Conservation (phyloP, 2,797 vertebrate species). For the Chrosomus eos region DNA sequence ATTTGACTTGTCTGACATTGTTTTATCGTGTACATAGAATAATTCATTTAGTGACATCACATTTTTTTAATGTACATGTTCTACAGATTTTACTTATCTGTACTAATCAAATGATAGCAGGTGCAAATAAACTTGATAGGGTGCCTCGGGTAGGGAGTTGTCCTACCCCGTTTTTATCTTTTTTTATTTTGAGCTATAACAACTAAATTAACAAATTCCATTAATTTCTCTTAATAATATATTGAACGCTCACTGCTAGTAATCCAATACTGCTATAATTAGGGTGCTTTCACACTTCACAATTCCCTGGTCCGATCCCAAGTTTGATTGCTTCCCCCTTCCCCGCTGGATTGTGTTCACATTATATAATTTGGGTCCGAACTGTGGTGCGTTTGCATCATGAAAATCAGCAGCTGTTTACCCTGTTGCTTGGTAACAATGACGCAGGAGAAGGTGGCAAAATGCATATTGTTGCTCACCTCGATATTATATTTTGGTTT, state of each 20-base stretch:
- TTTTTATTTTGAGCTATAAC: neutral
- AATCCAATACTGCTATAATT: neutral
- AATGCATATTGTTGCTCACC: neutral
- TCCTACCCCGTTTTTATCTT: neutral
- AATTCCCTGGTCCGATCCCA: neutral
- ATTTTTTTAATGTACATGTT: neutral
- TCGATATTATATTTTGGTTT: no score
- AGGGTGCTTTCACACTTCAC: neutral
- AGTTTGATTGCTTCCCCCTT: neutral
- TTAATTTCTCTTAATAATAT: neutral
- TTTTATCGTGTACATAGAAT: neutral
- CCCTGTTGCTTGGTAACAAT: neutral
- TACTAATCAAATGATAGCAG: neutral
- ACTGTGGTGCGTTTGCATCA: neutral
- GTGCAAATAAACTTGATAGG: neutral
- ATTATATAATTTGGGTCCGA: neutral
- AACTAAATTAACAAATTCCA: neutral
- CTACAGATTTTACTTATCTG: neutral
- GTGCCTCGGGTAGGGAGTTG: neutral
- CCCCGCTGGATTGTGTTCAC: neutral
- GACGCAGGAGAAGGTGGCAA: neutral
- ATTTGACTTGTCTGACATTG: neutral
- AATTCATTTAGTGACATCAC: neutral
- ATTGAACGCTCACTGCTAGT: neutral
- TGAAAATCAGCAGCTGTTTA: neutral